Conservation (phyloP, 1,140 invertebrate species). For the Macrostomum lignano region DNA sequence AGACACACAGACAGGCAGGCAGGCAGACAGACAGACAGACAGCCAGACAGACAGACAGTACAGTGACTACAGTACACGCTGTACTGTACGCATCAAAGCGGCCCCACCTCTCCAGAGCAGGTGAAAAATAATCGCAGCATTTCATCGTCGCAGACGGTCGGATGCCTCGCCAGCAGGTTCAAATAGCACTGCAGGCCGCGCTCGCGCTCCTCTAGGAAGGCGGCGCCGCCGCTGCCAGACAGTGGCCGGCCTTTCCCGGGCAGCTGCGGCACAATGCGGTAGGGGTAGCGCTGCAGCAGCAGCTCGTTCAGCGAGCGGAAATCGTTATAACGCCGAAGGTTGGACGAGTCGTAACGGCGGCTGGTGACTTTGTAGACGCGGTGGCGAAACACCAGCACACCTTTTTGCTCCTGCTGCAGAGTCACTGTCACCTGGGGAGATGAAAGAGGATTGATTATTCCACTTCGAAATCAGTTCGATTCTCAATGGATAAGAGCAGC, state of each 20-base stretch:
- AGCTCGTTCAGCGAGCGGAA: conserved; percentile 47
- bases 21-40: no score
- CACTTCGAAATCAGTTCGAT: no score
- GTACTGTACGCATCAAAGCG: no score
- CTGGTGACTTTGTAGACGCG: background rate
- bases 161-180: conserved; percentile 44
- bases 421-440: no score
- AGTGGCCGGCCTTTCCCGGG: conserved; percentile 32
- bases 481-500: no score
- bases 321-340: conserved; percentile 48
- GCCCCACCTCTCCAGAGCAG: conserved; percentile 36
- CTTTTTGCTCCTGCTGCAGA: no score
- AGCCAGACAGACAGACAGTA: no score
- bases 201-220: conserved; percentile 37
- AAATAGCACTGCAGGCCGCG: conserved; percentile 43
- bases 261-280: conserved; percentile 43
- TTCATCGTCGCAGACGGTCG: conserved; percentile 40
- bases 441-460: no score
- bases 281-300: conserved; percentile 44
- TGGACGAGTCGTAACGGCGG: conserved; percentile 22
- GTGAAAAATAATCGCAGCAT: conserved; percentile 37
- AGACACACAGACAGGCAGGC: no score
- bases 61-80: no score
- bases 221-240: background rate
- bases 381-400: background rate